These are phyloP conservation scores for Tetheella fluctuosa DNA, from an alignment of 2,888 invertebrate species.

Conservation along the genomic window DNA sequence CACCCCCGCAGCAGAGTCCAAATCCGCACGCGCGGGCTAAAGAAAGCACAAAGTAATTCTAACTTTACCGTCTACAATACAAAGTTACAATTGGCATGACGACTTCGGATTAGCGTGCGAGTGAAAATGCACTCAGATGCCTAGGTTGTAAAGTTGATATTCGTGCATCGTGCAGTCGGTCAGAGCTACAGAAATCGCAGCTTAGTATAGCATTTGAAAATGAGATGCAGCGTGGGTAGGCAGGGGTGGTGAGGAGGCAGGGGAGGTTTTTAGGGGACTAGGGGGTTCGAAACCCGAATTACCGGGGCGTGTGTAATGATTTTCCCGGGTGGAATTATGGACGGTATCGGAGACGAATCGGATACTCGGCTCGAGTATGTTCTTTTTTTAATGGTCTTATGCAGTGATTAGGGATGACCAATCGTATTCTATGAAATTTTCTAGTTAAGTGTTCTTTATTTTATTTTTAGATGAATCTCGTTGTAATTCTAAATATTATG, in stretches of 20 bases:
- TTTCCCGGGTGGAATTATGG: slow-evolving; percentile 81
- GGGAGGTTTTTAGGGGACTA: slow-evolving; percentile 38
- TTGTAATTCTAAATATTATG: too few relatives aligned
- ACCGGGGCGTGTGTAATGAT: slow-evolving; percentile 83
- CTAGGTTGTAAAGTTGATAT: slow-evolving; percentile 59
- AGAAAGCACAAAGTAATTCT: slow-evolving; percentile 70
- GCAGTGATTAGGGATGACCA: slow-evolving; percentile 53
- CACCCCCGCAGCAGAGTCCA: slow-evolving; percentile 40
- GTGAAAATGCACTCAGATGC: slow-evolving; percentile 53
- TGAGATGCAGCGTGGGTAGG: slow-evolving; percentile 78
- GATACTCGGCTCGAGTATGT: slow-evolving; percentile 49
- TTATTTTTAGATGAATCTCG: not conserved
- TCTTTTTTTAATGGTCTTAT: slow-evolving; percentile 55
- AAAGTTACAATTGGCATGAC: slow-evolving; percentile 72
- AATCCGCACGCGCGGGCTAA: slow-evolving; percentile 42
- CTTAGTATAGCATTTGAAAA: slow-evolving; percentile 80
- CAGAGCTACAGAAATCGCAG: slow-evolving; percentile 61
- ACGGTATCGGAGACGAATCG: slow-evolving; percentile 74
- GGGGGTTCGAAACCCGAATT: slow-evolving; percentile 79
- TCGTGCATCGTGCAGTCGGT: slow-evolving; percentile 46
- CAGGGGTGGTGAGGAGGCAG: slow-evolving; percentile 39
- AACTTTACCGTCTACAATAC: slow-evolving; percentile 67
- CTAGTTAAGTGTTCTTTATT: not conserved
- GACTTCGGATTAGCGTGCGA: slow-evolving; percentile 28
- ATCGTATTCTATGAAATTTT: slow-evolving; percentile 18